Evolutionary conservation across 2,797 vertebrate genomes (phyloP).

Genomic region (Synaphobranchus kaupii): DNA sequence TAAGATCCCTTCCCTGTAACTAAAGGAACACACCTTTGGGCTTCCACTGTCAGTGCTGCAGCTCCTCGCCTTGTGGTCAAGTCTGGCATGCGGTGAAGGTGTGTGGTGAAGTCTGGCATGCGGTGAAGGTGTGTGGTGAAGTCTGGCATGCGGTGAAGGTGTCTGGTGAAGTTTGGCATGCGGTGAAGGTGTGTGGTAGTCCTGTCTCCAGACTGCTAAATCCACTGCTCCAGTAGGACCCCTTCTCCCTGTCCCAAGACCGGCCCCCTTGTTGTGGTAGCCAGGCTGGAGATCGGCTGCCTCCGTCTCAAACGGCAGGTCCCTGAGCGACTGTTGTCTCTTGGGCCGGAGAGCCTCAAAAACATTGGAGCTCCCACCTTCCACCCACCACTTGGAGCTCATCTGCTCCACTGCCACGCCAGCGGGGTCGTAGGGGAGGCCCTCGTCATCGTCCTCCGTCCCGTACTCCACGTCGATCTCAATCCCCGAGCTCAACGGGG

Average conservation of each 20-base stretch:
- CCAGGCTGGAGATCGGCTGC: not conserved
- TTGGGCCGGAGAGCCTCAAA: constrained; percentile 23
- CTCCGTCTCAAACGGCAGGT: not conserved
- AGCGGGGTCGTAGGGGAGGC: constrained; percentile 47
- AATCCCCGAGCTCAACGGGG: constrained; percentile 56
- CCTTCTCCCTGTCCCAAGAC: constrained; percentile 29
- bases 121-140: constrained; percentile 56
- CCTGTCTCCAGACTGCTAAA: constrained; percentile 29
- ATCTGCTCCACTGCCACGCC: constrained; percentile 70
- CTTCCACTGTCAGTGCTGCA: constrained; percentile 48
- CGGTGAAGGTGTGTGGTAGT: constrained; percentile 57
- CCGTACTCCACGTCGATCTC: constrained; percentile 96
- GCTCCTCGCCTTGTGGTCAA: constrained; percentile 58
- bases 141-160: constrained; percentile 53
- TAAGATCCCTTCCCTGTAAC: constrained; percentile 41
- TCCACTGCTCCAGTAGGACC: constrained; percentile 49
- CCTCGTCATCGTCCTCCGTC: constrained; percentile 84
- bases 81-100: constrained; percentile 53
- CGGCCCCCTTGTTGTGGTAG: not conserved
- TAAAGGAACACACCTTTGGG: constrained; percentile 61
- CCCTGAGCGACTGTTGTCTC: not conserved
- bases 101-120: constrained; percentile 60
- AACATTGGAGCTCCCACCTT: constrained; percentile 66
- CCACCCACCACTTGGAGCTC: constrained; percentile 77
- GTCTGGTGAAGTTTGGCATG: constrained; percentile 59